Base-by-base conservation (phyloP, 1,140 invertebrate genomes). In the Zaprionus inermis region DNA sequence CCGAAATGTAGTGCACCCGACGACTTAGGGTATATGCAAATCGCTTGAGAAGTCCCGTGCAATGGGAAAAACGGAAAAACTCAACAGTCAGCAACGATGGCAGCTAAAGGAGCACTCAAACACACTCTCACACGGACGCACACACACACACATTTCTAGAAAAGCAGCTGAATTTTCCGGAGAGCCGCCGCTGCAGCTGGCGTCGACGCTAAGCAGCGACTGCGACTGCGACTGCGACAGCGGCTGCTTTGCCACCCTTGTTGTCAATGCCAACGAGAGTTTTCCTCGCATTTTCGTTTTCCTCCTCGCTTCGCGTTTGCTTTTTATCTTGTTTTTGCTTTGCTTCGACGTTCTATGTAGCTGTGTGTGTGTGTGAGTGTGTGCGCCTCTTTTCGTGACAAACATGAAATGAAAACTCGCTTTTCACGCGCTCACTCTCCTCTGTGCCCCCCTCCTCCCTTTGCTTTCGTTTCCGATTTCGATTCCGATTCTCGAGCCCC, bases 161-260 rank as follows among this genome's bases (percentile, higher is more conserved):
- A 56, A 60, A 55, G 59, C 71, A 69, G 74, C 55, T 67, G 68
- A 76, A 72, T 72, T 76, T 78, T 71, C 76, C 76, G 61, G 36
- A 38, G 44, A 54, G 67, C 4, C 24, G 44, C 49, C 34, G 58
- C 22, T 14, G 18, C 56, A 14, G 46, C 11, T 54, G 49, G 38
- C 34, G 22, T 16, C 30, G 28, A 6, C 51, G 30, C 3, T 28
- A 4, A 5, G 24, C 24, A 28, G 24, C 24, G 24, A 28, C 24
- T 28, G 24, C 18, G 20, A 3, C 36, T n/a, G 18, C 55, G 9
- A 11, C 51, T 5, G 12, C 46, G 12, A 54, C 58, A 5, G 7
- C 20, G 18, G 16, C 52, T 7, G 20, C 51, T 60, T 72, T 69
- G 66, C 68, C 51, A 74, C 66, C 66, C 66, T 56, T 74, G 65